Conservation (phyloP, 2,888 invertebrate species). For the Perdita meconis region DNA sequence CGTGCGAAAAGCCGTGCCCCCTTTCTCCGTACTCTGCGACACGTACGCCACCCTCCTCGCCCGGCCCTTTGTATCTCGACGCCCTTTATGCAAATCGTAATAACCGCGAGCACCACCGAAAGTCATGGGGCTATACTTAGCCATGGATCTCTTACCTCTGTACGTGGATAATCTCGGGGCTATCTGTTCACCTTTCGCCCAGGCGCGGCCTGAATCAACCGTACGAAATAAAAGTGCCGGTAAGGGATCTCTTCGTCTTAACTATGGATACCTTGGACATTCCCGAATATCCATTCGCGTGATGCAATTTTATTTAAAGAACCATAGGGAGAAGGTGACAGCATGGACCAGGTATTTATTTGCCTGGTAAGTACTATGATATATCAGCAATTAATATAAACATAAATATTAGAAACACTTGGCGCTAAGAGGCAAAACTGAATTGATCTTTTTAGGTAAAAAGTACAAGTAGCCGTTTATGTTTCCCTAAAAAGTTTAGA, state of each 20-base stretch:
- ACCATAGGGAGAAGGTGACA: too few relatives aligned
- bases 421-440: too few relatives aligned
- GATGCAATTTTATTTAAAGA: too few relatives aligned
- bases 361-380: too few relatives aligned
- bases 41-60: constrained; percentile 41
- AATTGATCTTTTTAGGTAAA: too few relatives aligned
- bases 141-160: constrained; percentile 54
- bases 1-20: constrained; percentile 67
- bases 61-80: constrained; percentile 24
- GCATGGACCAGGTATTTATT: too few relatives aligned
- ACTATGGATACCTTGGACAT: too few relatives aligned
- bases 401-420: too few relatives aligned
- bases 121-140: constrained; percentile 68
- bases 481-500: too few relatives aligned
- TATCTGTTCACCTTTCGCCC: constrained; percentile 10
- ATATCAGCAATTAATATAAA: too few relatives aligned
- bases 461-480: too few relatives aligned
- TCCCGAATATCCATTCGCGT: too few relatives aligned
- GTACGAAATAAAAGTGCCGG: constrained; percentile 5
- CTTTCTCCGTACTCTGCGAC: constrained; percentile 32
- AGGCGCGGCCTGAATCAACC: constrained; percentile 14
- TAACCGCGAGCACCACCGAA: constrained; percentile 66
- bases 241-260: constrained; percentile 4
- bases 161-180: constrained; percentile 67
- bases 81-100: constrained; percentile 76